Evolutionary conservation across 1,140 invertebrate species (phyloP), one percentile per base, ranked within the genome.

Genomic region (Tetraneura akinire): DNA sequence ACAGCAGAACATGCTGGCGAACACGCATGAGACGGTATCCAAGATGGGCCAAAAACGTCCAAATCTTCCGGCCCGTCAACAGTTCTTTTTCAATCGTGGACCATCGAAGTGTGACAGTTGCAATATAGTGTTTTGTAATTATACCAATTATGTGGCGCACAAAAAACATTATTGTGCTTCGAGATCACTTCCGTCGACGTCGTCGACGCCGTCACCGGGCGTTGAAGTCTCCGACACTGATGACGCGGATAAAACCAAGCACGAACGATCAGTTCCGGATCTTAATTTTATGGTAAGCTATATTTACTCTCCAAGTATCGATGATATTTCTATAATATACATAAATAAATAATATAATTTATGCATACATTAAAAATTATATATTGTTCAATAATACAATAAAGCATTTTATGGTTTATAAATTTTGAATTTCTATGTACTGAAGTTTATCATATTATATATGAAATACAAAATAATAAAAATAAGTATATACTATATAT

Each of bases 51-150:
- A 9, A 51, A 49, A 9, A 11, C 26, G 83, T 86, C 57, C 84
- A 86, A 26, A 8, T 37, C 32, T 8, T 21, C n/a, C 32, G 0
- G 18, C 26, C 5, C 26, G 37, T 2, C 74, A 57, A 18, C 92
- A 93, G 83, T 92, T 94, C 51, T 88, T 93, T 64, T 92, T 94
- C 53, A 94, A 94, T 83, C 90, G 93, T 85, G 92, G 14, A 55
- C 74, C 93, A 0, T 95, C 91, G 29, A 96, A 95, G 86, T 98
- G 96, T 86, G 92, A 94, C 83, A 96, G 98, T 83, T 98, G 96
- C 87, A 97, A 97, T 84, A 98, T 98, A 78, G 95, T 97, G 0
- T 98, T 98, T 84, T 98, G 95, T 86, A 95, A 96, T 82, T 92
- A 95, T 83, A 96, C 98, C 84, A 98, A 97, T 84, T 98, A 95